Percentiles rank a stretch among this genome's conserved stretches.
Evolutionary conservation across 1,140 invertebrate genomes (phyloP).

Genomic region (Meloidogyne chitwoodi): DNA sequence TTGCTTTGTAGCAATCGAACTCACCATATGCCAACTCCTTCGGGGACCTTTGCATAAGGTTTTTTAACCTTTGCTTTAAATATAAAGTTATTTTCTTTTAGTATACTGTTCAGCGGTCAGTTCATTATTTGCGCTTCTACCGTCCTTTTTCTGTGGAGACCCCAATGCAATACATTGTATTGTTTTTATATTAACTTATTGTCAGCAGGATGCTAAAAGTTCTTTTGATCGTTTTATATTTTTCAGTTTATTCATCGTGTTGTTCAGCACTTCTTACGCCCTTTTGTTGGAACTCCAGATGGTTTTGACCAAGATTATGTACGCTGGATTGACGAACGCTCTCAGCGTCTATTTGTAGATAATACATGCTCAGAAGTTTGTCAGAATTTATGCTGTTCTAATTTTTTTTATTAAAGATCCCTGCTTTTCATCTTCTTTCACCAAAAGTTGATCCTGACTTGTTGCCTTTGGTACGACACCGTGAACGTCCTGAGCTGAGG

Average conservation of each 20-base stretch:
- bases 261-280: constrained; percentile 44
- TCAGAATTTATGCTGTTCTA: background rate
- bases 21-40: constrained; percentile 49
- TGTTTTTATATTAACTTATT: background rate
- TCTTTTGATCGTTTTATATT: background rate
- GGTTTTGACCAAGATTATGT: constrained; percentile 49
- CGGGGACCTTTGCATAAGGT: constrained; percentile 51
- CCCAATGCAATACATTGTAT: constrained; percentile 54
- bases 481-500: constrained; percentile 31
- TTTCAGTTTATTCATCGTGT: constrained; percentile 47
- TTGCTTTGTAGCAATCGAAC: constrained; percentile 47
- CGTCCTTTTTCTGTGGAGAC: constrained; percentile 56
- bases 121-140: constrained; percentile 51
- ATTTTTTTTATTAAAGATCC: constrained; percentile 36
- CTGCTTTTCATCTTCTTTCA: constrained; percentile 51
- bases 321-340: constrained; percentile 50
- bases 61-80: background rate
- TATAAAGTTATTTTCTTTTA: constrained; percentile 21
- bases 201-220: background rate
- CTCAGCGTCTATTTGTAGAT: constrained; percentile 50
- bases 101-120: constrained; percentile 50
- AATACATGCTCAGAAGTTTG: constrained; percentile 38
- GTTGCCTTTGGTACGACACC: constrained; percentile 38
- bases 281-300: constrained; percentile 31
- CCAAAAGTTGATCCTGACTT: constrained; percentile 52